A percentile compares a stretch with the other conserved stretches of the same genome.
Conservation (phyloP, 2,888 invertebrate species). For the Drosophila subsilvestris region DNA sequence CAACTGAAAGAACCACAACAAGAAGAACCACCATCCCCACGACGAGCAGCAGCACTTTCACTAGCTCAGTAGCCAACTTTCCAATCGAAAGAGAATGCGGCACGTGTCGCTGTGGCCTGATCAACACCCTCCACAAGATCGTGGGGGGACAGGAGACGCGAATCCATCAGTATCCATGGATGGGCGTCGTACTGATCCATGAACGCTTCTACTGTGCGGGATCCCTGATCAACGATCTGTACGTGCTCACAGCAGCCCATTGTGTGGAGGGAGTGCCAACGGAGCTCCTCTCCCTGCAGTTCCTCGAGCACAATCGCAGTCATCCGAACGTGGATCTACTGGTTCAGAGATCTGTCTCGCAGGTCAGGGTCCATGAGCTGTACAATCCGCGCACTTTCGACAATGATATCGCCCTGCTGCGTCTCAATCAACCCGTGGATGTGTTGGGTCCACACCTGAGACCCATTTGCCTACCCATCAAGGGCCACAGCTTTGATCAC, state of each 20-base stretch:
- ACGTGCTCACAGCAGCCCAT: conserved; percentile 91
- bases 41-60: not conserved
- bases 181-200: conserved; percentile 86
- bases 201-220: conserved; percentile 90
- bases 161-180: conserved; percentile 88
- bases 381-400: conserved; percentile 90
- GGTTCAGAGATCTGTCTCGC: conserved; percentile 79
- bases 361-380: conserved; percentile 86
- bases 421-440: conserved; percentile 86
- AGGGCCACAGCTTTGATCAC: conserved; percentile 64
- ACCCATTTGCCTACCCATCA: conserved; percentile 90
- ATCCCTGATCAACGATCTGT: conserved; percentile 89
- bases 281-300: conserved; percentile 86
- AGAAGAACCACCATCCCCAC: not conserved
- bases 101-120: conserved; percentile 87
- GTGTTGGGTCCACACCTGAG: conserved; percentile 86
- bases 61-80: not conserved
- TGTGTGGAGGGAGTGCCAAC: conserved; percentile 87
- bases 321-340: conserved; percentile 62
- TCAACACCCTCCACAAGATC: conserved; percentile 87
- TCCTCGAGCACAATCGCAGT: conserved; percentile 89
- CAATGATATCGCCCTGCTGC: conserved; percentile 91
- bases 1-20: conserved; percentile 7
- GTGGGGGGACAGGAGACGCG: conserved; percentile 90
- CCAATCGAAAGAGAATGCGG: conserved; percentile 48